Evolutionary conservation across 2,888 invertebrate genomes (phyloP).

Genomic region (Peribatodes rhomboidaria): DNA sequence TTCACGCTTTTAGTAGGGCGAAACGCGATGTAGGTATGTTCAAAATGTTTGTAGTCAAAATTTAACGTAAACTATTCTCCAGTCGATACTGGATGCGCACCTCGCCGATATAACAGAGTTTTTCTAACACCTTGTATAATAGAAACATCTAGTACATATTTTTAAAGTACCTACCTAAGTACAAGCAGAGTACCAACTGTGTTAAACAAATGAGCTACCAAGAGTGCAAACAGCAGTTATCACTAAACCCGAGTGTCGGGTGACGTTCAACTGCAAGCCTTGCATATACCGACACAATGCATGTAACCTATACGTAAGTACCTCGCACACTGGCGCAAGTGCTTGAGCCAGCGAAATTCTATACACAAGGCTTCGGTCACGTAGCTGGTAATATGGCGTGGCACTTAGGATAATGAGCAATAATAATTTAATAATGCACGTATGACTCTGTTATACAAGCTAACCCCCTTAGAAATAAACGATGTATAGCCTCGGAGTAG

Average conservation of each 20-base stretch:
- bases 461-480: no score
- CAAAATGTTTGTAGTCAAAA: no score
- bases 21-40: no score
- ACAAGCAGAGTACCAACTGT: background rate
- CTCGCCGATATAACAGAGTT: no score
- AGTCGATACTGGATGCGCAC: no score
- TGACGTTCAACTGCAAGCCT: conserved; percentile 12
- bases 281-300: conserved; percentile 10
- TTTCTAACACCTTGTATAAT: no score
- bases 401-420: conserved; percentile 28
- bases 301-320: background rate
- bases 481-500: no score
- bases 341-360: conserved; percentile 38
- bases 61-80: no score
- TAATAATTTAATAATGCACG: conserved; percentile 34
- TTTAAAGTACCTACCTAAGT: background rate
- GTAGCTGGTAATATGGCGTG: conserved; percentile 29
- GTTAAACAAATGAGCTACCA: conserved; percentile 12
- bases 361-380: conserved; percentile 37
- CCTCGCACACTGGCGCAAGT: conserved; percentile 23
- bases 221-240: conserved; percentile 16
- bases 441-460: background rate
- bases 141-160: no score
- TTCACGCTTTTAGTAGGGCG: no score
- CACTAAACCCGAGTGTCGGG: conserved; percentile 19